Conservation (phyloP, 2,888 invertebrate genomes). For the Zhuqinia jingwanae region DNA sequence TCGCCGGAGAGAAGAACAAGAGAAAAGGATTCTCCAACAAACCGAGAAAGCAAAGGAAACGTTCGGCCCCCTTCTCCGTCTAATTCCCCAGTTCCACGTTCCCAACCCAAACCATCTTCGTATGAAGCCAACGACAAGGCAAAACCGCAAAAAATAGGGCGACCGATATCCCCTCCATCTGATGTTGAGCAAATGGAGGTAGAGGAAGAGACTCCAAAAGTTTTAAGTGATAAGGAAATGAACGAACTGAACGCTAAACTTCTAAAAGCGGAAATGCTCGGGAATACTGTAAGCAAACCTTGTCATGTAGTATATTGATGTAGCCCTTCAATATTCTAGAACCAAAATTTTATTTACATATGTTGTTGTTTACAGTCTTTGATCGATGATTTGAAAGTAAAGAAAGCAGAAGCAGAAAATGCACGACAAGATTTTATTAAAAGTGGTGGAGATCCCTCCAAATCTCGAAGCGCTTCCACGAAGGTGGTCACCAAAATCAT, state of each 20-base stretch:
- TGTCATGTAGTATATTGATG: background rate
- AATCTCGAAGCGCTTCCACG: background rate
- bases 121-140: background rate
- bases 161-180: constrained; percentile 42
- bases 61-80: too few species aligned
- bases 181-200: constrained; percentile 46
- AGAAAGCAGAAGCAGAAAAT: constrained; percentile 81
- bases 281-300: constrained; percentile 84
- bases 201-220: constrained; percentile 76
- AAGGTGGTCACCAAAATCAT: constrained; percentile 77
- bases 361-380: constrained; percentile 82
- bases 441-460: constrained; percentile 65
- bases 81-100: background rate
- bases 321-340: background rate
- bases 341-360: background rate
- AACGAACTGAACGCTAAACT: constrained; percentile 95
- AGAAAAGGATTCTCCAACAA: background rate
- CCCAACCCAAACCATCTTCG: background rate
- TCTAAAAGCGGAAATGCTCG: constrained; percentile 96
- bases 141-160: background rate
- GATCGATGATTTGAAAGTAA: constrained; percentile 87
- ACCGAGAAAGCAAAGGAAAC: background rate
- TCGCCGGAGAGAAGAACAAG: constrained; percentile 6
- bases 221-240: constrained; percentile 90
- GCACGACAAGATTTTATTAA: constrained; percentile 76